phyloP scores from a whole-genome alignment of 2,113 vertebrate genomes.

The Glareola pratincola region DNA sequence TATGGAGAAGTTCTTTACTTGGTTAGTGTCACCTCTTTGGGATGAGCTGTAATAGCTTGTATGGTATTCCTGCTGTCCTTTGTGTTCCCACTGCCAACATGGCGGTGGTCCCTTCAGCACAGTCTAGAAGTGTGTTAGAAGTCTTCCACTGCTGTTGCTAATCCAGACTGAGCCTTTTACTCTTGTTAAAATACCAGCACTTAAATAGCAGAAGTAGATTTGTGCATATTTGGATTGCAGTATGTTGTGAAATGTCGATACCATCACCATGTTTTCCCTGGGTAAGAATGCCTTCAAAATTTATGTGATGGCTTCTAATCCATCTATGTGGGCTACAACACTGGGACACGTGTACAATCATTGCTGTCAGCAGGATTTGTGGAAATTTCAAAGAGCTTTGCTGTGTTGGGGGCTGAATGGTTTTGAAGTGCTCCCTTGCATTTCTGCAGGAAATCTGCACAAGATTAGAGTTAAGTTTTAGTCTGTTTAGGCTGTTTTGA shows the following conservation, averaged over 20 bases:
- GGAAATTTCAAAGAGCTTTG: not conserved
- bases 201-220: not conserved
- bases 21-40: not conserved
- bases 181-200: not conserved
- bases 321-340: not conserved
- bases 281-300: not conserved
- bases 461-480: not conserved
- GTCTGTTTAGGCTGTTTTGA: not conserved
- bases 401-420: not conserved
- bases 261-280: not conserved
- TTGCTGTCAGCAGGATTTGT: not conserved
- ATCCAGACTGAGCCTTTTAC: not conserved
- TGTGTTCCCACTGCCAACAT: not conserved
- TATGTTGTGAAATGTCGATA: not conserved
- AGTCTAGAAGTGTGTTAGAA: not conserved
- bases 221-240: not conserved
- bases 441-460: not conserved
- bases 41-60: not conserved
- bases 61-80: not conserved
- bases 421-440: not conserved
- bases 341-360: not conserved
- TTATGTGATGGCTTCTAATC: not conserved
- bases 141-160: not conserved
- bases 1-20: not conserved
- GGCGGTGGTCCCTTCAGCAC: not conserved